Evolutionary conservation across 2,113 vertebrate genomes (phyloP).

Genomic region (Ophthalmolycus amberensis): DNA sequence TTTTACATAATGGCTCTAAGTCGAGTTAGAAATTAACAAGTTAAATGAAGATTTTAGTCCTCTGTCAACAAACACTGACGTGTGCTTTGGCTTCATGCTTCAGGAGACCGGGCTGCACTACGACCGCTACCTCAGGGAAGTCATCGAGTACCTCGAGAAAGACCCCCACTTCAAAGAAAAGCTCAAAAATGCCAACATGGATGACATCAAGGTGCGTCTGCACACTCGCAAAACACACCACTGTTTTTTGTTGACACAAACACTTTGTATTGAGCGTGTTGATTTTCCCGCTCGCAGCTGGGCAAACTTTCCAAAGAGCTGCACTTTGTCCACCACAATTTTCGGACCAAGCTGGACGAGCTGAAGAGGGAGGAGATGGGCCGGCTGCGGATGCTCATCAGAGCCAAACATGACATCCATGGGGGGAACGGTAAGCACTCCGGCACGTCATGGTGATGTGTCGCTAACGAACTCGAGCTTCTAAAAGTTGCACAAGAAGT

Average conservation of each 20-base stretch:
- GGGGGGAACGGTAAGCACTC: slow-evolving; percentile 80
- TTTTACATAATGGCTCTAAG: background rate
- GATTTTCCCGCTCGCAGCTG: slow-evolving; percentile 79
- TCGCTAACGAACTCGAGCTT: background rate
- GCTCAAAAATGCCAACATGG: slow-evolving; percentile 92
- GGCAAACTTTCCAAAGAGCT: slow-evolving; percentile 94
- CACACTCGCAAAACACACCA: background rate
- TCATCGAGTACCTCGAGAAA: slow-evolving; percentile 94
- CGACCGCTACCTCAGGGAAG: slow-evolving; percentile 95
- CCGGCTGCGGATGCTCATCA: slow-evolving; percentile 92
- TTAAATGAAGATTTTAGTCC: background rate
- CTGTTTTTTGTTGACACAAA: slow-evolving; percentile 14
- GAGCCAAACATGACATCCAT: slow-evolving; percentile 90
- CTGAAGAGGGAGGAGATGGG: slow-evolving; percentile 94
- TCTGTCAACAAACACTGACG: background rate
- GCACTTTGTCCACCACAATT: slow-evolving; percentile 93
- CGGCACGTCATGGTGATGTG: background rate
- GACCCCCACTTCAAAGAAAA: slow-evolving; percentile 95
- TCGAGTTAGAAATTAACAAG: slow-evolving; percentile 10
- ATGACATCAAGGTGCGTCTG: slow-evolving; percentile 90
- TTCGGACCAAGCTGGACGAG: slow-evolving; percentile 94
- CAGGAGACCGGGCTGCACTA: slow-evolving; percentile 96
- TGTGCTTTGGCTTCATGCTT: slow-evolving; percentile 36
- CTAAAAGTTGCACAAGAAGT: slow-evolving; percentile 29
- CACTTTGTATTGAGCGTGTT: slow-evolving; percentile 8